Evolutionary conservation across 1,140 invertebrate genomes (phyloP), one percentile per base, ranked within the genome.

Genomic region (Atta texana): DNA sequence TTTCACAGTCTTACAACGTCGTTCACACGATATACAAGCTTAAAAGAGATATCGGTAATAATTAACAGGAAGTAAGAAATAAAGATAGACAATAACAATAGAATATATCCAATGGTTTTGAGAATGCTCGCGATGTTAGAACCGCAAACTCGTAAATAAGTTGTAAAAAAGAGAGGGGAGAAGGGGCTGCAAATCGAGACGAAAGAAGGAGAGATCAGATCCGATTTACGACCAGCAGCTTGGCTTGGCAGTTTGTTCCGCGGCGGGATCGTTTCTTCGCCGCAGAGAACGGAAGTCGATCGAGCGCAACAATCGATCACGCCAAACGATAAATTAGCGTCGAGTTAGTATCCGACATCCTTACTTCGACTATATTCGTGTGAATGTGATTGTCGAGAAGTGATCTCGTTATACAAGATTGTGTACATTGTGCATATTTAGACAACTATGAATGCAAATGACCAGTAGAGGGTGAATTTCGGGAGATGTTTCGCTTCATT

Each of bases 261-360:
- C 71, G 18, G 59, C 28, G 44, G 18, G 61, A 87, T 80, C 89
- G 88, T 90, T 90, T 72, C 88, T 81, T 88, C 75, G 44, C 63
- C 28, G 24, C n/a, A 49, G 10, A 49, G 31, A 59, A 31, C 59
- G 64, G 31, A 31, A 21, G 49, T 21, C 77, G 88, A 89, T 81
- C 63, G 84, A 82, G 71, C 49, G 39, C 34, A 44, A 88, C 91
- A 89, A 90, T 93, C 86, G 90, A 88, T 87, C 89, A 82, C 59
- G 80, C 72, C 81, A 78, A 88, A 89, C 93, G 82, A 93, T 92
- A 93, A 94, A 93, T 93, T 94, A 93, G 86, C 90, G 72, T 89
- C 75, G 87, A 90, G 87, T 91, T 93, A 92, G 90, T 90, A 87
- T 90, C 91, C 75, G 80, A 85, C 61, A 16, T 57, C 61, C 28